Evolutionary conservation across 2,797 vertebrate genomes (phyloP).

Genomic region (Stomatorhinus walkeri): DNA sequence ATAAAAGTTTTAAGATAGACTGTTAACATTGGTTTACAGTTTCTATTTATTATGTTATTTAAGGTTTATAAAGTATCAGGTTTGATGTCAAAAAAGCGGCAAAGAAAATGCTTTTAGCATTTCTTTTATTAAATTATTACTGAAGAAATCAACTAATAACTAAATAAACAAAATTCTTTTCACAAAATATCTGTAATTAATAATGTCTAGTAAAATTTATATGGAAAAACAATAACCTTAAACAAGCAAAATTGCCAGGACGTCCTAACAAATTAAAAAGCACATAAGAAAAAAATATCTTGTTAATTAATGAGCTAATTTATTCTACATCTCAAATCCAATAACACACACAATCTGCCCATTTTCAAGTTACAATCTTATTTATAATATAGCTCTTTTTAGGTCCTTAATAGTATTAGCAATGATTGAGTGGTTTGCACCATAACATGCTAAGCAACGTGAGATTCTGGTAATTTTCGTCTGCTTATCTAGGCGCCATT

Average conservation of each 20-base stretch:
- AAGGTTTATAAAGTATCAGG: not conserved
- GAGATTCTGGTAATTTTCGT: not conserved
- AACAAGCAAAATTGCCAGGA: not conserved
- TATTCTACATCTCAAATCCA: constrained; percentile 5
- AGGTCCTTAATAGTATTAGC: not conserved
- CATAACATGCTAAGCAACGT: not conserved
- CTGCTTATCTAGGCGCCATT: not conserved
- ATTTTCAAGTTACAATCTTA: not conserved
- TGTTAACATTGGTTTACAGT: not conserved
- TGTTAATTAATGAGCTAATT: constrained; percentile 2
- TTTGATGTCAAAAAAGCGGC: not conserved
- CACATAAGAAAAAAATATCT: not conserved
- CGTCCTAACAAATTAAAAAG: not conserved
- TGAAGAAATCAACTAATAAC: not conserved
- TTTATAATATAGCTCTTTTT: not conserved
- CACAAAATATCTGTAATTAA: not conserved
- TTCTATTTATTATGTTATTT: not conserved
- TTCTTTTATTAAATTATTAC: not conserved
- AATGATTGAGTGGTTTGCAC: not conserved
- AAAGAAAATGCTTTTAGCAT: not conserved
- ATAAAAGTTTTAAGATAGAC: not conserved
- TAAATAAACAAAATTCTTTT: not conserved
- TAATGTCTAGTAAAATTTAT: not conserved
- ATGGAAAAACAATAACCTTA: not conserved
- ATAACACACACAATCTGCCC: not conserved